Evolutionary conservation across 1,140 invertebrate species (phyloP).

Genomic region (Odontomachus brunneus): DNA sequence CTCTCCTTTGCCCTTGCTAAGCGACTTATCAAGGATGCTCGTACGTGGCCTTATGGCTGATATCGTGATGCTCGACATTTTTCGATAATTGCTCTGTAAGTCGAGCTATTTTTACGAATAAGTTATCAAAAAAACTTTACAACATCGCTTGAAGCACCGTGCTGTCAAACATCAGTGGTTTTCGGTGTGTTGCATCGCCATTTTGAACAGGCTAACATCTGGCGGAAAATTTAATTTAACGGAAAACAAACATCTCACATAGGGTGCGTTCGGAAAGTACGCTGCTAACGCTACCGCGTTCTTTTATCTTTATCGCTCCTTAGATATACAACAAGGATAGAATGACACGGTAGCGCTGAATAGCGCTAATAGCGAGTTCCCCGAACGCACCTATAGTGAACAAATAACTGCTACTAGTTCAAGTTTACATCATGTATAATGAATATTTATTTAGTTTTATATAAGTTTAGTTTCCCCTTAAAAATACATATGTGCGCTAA

Average conservation of each 20-base stretch:
- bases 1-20: conserved; percentile 96
- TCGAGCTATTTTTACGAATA: not conserved
- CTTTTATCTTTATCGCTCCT: no score
- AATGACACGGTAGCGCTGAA: no score
- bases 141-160: not conserved
- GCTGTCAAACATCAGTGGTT: conserved; percentile 17
- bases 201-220: conserved; percentile 7
- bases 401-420: no score
- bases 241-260: no score
- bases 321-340: no score
- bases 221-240: not conserved
- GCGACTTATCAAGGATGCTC: conserved; percentile 95
- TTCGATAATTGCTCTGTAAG: conserved; percentile 53
- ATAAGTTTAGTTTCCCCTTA: no score
- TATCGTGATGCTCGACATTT: conserved; percentile 83
- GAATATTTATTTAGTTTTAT: not conserved
- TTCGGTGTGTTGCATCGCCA: not conserved
- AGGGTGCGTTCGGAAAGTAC: no score
- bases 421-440: not conserved
- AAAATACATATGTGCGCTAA: no score
- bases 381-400: no score
- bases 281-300: no score
- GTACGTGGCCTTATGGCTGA: conserved; percentile 88
- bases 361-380: no score
- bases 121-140: not conserved